phyloP scores from a whole-genome alignment of 1,140 invertebrate species.

The Drosophila kikkawai region DNA sequence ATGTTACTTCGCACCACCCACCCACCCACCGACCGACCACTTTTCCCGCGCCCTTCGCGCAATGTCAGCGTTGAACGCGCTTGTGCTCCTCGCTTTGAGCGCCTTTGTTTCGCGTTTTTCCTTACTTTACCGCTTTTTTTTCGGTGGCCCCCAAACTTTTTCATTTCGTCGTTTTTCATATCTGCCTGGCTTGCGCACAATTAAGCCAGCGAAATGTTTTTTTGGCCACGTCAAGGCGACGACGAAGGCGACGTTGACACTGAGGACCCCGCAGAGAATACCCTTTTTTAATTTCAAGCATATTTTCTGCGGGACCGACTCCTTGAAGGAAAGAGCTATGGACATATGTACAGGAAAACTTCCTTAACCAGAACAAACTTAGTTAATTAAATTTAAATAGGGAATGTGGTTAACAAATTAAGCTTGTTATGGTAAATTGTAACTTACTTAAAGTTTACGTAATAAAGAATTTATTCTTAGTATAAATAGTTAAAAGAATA shows the following conservation, averaged over 20 bases:
- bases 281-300: conserved; percentile 76
- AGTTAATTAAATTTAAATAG: background rate
- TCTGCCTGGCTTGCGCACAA: conserved; percentile 77
- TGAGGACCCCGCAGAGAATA: conserved; percentile 51
- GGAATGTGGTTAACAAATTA: too few species aligned
- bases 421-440: background rate
- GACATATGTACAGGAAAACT: conserved; percentile 27
- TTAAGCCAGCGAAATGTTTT: conserved; percentile 78
- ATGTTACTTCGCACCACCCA: conserved; percentile 24
- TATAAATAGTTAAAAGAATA: background rate
- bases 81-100: conserved; percentile 37
- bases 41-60: conserved; percentile 18
- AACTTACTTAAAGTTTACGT: too few species aligned
- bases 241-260: conserved; percentile 32
- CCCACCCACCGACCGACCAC: conserved; percentile 3
- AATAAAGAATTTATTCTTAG: too few species aligned
- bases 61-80: conserved; percentile 68
- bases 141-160: conserved; percentile 63
- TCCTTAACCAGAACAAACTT: background rate
- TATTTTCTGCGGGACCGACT: conserved; percentile 46
- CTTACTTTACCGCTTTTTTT: conserved; percentile 15
- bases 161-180: conserved; percentile 73
- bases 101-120: conserved; percentile 39
- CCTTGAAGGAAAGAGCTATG: background rate
- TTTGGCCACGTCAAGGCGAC: conserved; percentile 50